phyloP scores from a whole-genome alignment of 2,888 invertebrate genomes.

The Ophraella communa region DNA sequence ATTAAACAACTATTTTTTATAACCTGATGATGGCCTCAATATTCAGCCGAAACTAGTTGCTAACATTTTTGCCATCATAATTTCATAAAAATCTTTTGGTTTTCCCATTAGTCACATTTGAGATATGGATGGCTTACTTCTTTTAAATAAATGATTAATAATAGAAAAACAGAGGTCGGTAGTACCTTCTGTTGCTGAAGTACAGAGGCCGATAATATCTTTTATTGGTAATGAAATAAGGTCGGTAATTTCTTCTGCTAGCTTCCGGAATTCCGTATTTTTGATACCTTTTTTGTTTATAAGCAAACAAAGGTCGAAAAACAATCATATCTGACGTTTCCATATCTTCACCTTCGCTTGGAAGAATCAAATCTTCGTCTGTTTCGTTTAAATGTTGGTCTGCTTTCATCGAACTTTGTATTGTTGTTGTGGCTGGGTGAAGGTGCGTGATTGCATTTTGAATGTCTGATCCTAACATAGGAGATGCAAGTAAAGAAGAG shows the following conservation, averaged over 20 bases:
- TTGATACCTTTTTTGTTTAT: conserved; percentile 30
- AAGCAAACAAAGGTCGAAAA: conserved; percentile 39
- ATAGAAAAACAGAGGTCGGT: background rate
- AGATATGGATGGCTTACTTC: too few species aligned
- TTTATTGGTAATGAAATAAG: background rate
- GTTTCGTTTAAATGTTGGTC: background rate
- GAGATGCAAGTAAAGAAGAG: background rate
- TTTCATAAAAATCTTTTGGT: too few species aligned
- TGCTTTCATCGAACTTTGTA: background rate
- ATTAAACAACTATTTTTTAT: too few species aligned
- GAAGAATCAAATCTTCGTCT: background rate
- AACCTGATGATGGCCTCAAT: too few species aligned
- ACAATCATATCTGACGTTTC: conserved; percentile 38
- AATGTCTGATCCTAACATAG: background rate
- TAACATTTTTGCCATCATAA: too few species aligned
- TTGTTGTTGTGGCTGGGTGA: background rate
- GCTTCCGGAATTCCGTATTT: conserved; percentile 14
- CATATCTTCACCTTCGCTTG: conserved; percentile 27
- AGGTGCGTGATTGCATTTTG: background rate
- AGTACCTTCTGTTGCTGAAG: background rate
- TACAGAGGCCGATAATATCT: background rate
- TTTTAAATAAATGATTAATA: background rate
- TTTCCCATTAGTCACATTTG: too few species aligned
- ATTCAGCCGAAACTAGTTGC: too few species aligned
- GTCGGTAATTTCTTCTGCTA: conserved; percentile 7